Conservation (phyloP, 1,140 invertebrate genomes). For the Lepidurus packardi region DNA sequence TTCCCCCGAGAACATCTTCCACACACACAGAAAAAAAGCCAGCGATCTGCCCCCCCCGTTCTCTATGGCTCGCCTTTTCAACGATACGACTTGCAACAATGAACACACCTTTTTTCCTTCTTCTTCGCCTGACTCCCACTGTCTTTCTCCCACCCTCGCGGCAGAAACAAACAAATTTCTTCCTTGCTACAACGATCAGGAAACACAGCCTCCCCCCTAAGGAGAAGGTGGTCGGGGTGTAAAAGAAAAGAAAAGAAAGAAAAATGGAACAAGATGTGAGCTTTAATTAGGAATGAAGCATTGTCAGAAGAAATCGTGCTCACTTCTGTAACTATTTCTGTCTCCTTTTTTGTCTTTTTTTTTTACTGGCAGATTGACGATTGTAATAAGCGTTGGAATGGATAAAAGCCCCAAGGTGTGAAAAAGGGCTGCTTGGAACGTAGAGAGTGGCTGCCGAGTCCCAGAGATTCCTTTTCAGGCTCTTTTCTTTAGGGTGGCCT, state of each 20-base stretch:
- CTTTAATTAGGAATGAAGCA: constrained; percentile 19
- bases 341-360: background rate
- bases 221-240: no score
- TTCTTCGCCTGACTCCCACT: background rate
- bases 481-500: background rate
- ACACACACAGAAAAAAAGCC: background rate
- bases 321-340: background rate
- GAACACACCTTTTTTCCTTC: no score
- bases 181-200: background rate
- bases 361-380: background rate
- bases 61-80: background rate
- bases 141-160: background rate
- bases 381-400: constrained; percentile 19
- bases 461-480: background rate
- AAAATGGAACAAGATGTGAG: background rate
- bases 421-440: background rate
- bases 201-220: no score
- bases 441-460: background rate
- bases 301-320: background rate
- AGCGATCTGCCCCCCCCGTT: background rate
- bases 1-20: background rate
- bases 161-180: background rate
- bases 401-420: background rate
- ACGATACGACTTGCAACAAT: background rate
- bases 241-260: background rate